Conservation (phyloP, 2,888 invertebrate species). For the Tetropium fuscum region DNA sequence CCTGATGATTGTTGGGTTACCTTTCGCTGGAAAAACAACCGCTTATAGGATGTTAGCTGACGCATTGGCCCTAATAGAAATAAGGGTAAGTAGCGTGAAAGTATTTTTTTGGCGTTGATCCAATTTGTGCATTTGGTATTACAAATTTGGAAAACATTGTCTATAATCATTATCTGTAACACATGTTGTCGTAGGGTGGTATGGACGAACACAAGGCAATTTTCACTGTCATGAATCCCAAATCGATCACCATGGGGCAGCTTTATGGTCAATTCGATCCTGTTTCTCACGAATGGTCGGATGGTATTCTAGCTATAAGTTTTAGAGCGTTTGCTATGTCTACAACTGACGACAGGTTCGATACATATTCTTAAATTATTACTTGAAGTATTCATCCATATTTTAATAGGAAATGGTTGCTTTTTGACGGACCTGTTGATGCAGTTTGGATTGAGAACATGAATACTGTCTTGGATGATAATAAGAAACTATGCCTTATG, state of each 20-base stretch:
- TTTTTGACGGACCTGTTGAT: slow-evolving; percentile 97
- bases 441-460: slow-evolving; percentile 98
- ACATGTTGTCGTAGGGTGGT: slow-evolving; percentile 75
- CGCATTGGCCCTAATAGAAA: slow-evolving; percentile 81
- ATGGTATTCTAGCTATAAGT: slow-evolving; percentile 87
- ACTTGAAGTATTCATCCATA: too few species aligned
- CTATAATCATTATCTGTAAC: too few species aligned
- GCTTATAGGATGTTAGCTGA: slow-evolving; percentile 87
- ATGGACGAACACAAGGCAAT: slow-evolving; percentile 83
- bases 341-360: slow-evolving; percentile 75
- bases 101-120: too few species aligned
- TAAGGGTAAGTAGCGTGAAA: slow-evolving; percentile 68
- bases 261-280: slow-evolving; percentile 95
- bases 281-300: slow-evolving; percentile 95
- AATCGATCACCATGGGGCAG: slow-evolving; percentile 95
- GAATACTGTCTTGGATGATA: slow-evolving; percentile 96
- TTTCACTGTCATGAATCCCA: slow-evolving; percentile 90
- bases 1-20: slow-evolving; percentile 92
- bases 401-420: slow-evolving; percentile 85
- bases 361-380: slow-evolving; percentile 43
- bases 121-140: too few species aligned
- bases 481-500: slow-evolving; percentile 97
- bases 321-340: slow-evolving; percentile 85
- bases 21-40: slow-evolving; percentile 93
- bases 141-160: too few species aligned